These are phyloP conservation scores for Jordanella pulchra DNA, from an alignment of 2,797 vertebrate genomes.

Conservation along the genomic window DNA sequence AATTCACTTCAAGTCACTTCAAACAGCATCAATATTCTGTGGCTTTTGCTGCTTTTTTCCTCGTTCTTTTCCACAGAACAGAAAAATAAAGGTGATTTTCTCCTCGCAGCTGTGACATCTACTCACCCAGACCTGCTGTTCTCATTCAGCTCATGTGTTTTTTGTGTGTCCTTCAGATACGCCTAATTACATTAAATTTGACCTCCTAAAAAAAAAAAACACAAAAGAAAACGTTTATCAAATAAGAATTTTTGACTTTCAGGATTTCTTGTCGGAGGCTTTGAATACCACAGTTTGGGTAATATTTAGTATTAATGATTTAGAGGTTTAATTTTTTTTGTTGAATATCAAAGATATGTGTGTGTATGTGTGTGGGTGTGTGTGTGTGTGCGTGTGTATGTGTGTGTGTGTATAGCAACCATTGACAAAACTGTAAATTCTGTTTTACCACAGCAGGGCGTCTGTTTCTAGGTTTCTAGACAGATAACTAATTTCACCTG, in stretches of 20 bases:
- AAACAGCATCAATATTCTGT: constrained; percentile 39
- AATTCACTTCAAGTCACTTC: constrained; percentile 27
- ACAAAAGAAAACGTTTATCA: not conserved
- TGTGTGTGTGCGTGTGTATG: no score
- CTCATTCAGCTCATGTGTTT: not conserved
- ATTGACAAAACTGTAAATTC: not conserved
- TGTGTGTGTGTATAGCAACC: no score
- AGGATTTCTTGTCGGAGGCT: not conserved
- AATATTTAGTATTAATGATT: not conserved
- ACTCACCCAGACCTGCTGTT: not conserved
- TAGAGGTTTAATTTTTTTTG: not conserved
- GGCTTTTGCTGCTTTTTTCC: not conserved
- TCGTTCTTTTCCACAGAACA: not conserved
- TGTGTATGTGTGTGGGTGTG: no score
- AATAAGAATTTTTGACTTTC: not conserved
- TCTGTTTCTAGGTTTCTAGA: not conserved
- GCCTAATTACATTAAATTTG: not conserved
- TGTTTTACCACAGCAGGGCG: not conserved
- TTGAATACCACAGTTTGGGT: not conserved
- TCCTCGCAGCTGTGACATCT: not conserved
- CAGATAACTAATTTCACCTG: not conserved
- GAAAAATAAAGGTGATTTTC: not conserved
- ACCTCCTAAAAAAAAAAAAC: no score
- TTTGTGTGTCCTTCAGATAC: not conserved
- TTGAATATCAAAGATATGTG: no score